Evolutionary conservation across 2,888 invertebrate genomes (phyloP), one percentile per base, ranked within the genome.

Genomic region (Dendrolimus houi): DNA sequence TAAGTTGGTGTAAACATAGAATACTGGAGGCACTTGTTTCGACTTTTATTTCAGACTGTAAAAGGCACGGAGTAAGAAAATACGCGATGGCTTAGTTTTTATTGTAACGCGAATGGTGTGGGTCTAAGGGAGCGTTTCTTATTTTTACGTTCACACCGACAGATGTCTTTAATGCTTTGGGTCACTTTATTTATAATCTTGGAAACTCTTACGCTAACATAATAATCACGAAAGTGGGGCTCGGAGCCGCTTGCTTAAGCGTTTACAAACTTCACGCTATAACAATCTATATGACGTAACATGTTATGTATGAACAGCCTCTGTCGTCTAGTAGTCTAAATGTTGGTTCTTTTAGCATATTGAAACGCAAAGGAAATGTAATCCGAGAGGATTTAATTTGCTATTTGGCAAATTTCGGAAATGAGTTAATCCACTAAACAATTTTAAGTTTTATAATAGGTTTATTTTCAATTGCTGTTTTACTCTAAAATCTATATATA

Each of bases 61-160:
- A 75, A 72, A 71, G 66, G 65, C 67, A 66, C 62, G 65, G 64
- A 65, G 61, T 67, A 67, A 70, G 65, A 71, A 71, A 71, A 74
- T 69, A 69, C 67, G 60, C 58, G 65, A 64, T 59, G 66, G 67
- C 72, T 71, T 70, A 73, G 69, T 71, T 80, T 77, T 79, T 78
- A 79, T 80, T 74, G 74, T 71, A 72, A 76, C 70, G 68, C 64
- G 72, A 72, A 77, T 73, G 70, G 71, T 67, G 64, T 60, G 66
- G 69, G 68, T 64, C 69, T 65, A 68, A 63, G 65, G 62, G 56
- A 68, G 67, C 62, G 68, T 76, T 74, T 67, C 68, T 69, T 75
- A 71, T 73, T 75, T 75, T 78, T 75, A 71, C 69, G 68, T 70
- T 70, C 64, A 58, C 63, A 62, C 66, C 72, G 64, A 72, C 79